Base-by-base conservation (phyloP, 2,888 invertebrate genomes). In the Branchipolynoe longqiensis region DNA sequence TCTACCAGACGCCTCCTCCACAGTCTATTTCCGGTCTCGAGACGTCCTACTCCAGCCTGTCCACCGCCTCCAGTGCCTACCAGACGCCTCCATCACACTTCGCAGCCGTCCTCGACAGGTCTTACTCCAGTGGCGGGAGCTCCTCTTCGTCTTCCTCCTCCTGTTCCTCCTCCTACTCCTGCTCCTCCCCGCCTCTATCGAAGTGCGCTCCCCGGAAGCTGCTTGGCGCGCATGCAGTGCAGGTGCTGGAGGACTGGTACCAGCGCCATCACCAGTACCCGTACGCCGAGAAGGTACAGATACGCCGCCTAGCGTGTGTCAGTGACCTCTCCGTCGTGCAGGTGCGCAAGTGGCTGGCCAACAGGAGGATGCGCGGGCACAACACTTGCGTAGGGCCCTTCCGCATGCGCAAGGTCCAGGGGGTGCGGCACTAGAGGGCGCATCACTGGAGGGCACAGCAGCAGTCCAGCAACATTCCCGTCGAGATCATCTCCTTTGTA, bases 331-430 rank as follows among this genome's bases (percentile, higher is more conserved):
- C 62, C 62, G 6, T 28, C 14, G 31, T 62, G 1, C 62, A 62
- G 14, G 62, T 62, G n/a, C 62, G 62, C n/a, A 62, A 62, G 62
- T 62, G 62, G 62, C 31, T 62, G 62, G 62, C 62, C 62, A 62
- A 62, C 62, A n/a, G 62, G 31, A 4, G 62, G 31, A 25, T 62
- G 31, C 28, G 62, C 28, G 31, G 62, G 28, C 25, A 62, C 62
- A 62, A 62, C 62, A 62, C 62, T n/a, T n/a, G n/a, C n/a, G n/a
- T n/a, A n/a, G n/a, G n/a, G n/a, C n/a, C n/a, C n/a, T n/a, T n/a
- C n/a, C n/a, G n/a, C n/a, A n/a, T n/a, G n/a, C n/a, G n/a, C n/a
- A n/a, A n/a, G n/a, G n/a, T n/a, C n/a, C n/a, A n/a, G n/a, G n/a
- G n/a, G n/a, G n/a, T n/a, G n/a, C n/a, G n/a, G n/a, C n/a, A n/a